A percentile compares a stretch with the other conserved stretches of the same genome.
Conservation (phyloP, 2,797 vertebrate genomes). For the Nothura maculosa region DNA sequence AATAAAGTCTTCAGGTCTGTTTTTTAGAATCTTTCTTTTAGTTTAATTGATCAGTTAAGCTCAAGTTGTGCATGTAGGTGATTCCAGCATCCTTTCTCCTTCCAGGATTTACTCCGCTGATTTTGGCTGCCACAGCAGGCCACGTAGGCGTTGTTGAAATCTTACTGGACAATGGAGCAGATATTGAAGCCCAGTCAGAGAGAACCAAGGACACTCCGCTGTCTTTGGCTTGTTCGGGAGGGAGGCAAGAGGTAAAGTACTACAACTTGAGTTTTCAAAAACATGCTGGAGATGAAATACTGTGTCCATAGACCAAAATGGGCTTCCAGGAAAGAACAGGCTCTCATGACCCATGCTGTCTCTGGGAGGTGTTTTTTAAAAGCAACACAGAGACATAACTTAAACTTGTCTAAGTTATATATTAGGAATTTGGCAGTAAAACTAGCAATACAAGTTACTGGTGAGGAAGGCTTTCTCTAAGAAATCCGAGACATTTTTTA, state of each 20-base stretch:
- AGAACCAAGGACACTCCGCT: slow-evolving; percentile 88
- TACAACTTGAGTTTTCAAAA: not conserved
- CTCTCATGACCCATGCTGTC: accelerated
- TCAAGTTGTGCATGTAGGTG: not conserved
- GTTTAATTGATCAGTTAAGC: accelerated
- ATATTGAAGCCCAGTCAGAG: slow-evolving; percentile 88
- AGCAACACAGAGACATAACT: not conserved
- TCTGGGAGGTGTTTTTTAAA: not conserved
- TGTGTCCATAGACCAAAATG: not conserved
- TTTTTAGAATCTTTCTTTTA: not conserved
- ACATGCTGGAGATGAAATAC: accelerated
- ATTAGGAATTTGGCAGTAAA: not conserved
- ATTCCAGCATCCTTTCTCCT: not conserved
- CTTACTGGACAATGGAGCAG: slow-evolving; percentile 85
- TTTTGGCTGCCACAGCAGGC: slow-evolving; percentile 86
- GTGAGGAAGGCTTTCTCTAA: not conserved
- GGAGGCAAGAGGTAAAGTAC: slow-evolving; percentile 85
- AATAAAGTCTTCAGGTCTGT: not conserved
- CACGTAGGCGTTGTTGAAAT: slow-evolving; percentile 88
- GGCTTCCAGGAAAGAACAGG: not conserved
- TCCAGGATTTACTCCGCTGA: slow-evolving; percentile 87
- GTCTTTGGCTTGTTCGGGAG: slow-evolving; percentile 87
- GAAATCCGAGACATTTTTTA: not conserved
- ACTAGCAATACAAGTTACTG: too few species aligned
- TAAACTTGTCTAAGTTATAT: accelerated